phyloP scores from a whole-genome alignment of 2,113 vertebrate genomes.

The Colossoma macropomum region DNA sequence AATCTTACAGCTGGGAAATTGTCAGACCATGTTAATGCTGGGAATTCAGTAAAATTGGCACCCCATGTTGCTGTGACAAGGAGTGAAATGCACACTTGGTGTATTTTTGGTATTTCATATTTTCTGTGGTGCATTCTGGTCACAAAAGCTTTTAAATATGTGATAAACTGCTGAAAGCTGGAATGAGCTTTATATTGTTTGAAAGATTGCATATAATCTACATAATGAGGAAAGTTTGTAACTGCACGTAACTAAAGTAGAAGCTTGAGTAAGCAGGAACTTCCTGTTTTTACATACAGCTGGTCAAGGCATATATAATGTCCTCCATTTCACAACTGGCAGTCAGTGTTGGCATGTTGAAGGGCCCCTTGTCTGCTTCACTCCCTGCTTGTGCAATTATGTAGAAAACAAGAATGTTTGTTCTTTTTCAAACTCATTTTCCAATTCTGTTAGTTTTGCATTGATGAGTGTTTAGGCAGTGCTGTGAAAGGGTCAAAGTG shows the following conservation, averaged over 20 bases:
- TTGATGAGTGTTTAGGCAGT: too few species aligned
- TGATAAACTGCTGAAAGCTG: background rate
- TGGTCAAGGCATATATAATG: background rate
- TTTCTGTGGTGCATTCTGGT: background rate
- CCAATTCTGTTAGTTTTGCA: too few species aligned
- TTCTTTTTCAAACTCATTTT: too few species aligned
- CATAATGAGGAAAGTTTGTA: background rate
- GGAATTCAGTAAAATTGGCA: background rate
- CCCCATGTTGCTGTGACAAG: background rate
- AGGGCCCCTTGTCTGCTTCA: too few species aligned
- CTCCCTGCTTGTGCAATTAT: too few species aligned
- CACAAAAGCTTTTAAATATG: background rate
- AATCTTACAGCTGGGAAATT: background rate
- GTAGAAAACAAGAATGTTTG: background rate
- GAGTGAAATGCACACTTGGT: background rate
- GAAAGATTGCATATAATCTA: background rate
- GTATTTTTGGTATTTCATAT: too few species aligned
- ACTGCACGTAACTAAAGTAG: background rate
- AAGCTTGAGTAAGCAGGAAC: background rate
- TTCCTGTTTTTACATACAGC: background rate
- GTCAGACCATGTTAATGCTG: background rate
- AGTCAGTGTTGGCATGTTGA: background rate
- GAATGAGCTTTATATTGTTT: background rate
- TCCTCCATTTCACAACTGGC: background rate
- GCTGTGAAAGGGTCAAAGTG: too few species aligned